These are phyloP conservation scores for Myiopsitta monachus DNA, from an alignment of 2,113 vertebrate genomes.

Conservation along the genomic window DNA sequence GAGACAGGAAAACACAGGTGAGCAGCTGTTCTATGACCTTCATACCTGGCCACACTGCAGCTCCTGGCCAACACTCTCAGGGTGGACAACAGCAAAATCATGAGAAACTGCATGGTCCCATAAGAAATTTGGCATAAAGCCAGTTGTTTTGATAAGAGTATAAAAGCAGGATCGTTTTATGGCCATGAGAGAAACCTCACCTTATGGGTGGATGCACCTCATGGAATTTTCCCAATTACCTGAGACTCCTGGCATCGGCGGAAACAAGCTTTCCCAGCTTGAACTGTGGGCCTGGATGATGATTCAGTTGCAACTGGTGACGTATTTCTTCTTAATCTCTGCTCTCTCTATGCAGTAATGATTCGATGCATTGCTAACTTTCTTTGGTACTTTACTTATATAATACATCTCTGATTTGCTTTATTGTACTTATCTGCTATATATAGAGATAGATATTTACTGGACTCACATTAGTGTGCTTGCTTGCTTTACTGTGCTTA, in stretches of 20 bases:
- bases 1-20: background rate
- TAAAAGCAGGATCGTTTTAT: background rate
- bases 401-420: background rate
- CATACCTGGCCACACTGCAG: background rate
- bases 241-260: too few species aligned
- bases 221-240: background rate
- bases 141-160: too few species aligned
- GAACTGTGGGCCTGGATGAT: too few species aligned
- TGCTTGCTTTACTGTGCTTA: background rate
- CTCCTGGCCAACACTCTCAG: too few species aligned
- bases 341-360: too few species aligned
- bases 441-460: background rate
- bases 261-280: too few species aligned
- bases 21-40: background rate
- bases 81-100: background rate
- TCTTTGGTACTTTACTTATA: background rate
- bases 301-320: too few species aligned
- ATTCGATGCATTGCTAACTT: too few species aligned
- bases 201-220: background rate
- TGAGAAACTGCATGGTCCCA: background rate
- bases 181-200: background rate
- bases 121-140: background rate
- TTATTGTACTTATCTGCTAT: background rate
- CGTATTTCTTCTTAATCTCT: too few species aligned
- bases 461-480: background rate